Evolutionary conservation across 1,140 invertebrate species (phyloP), one percentile per base, ranked within the genome.

Genomic region (Pomacea maculata): DNA sequence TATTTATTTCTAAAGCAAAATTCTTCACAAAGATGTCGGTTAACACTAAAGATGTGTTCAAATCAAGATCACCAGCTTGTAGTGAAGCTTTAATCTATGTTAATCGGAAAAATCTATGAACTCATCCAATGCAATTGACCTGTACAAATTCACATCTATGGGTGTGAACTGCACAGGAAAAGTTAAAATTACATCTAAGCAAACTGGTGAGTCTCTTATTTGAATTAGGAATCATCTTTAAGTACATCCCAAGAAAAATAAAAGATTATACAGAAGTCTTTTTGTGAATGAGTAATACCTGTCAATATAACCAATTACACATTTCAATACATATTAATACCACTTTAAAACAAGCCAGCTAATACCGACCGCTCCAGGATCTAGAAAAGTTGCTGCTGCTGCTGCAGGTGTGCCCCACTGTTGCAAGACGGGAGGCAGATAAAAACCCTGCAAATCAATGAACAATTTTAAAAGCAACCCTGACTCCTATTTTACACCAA

Each of bases 341-440:
- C 34, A 45, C 34, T 45, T 45, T 2, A 45, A 45, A 34, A 57
- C 12, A 34, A 63, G 72, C 19, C 65, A 73, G 77, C 65, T 65
- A 76, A 75, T 21, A 84, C 84, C 86, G 83, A 89, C 88, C 84
- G 86, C 84, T 74, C 88, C 86, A 52, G 88, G 88, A 80, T 89
- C 88, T 64, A 88, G 64, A 57, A 86, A 80, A 12, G 86, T 79
- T n/a, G 85, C 84, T 76, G 83, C 73, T 25, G 79, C 76, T 25
- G 79, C 76, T 67, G 82, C 73, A 52, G 75, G 77, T 54, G 83
- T 80, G 45, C 77, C 73, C 85, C 85, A 89, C 25, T 85, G 76
- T 45, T 82, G 80, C 67, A 88, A 72, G 57, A 88, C 80, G 25
- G 85, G 79, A 68, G 82, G 84, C 71, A 87, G 86, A 67, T 85